Evolutionary conservation across 2,888 invertebrate species (phyloP).

Genomic region (Hemicrepidius hirtus): DNA sequence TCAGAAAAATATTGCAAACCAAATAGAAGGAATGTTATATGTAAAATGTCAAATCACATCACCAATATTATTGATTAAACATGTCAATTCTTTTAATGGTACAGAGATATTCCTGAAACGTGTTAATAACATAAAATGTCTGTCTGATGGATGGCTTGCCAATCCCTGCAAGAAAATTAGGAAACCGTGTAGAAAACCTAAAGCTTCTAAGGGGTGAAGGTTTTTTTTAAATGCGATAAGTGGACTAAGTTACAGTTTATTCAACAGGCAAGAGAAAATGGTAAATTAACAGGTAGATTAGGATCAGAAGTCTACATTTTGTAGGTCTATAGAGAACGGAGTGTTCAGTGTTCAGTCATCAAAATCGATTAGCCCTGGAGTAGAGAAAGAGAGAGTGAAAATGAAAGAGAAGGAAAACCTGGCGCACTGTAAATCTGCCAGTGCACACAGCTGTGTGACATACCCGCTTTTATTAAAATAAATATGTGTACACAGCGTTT

Average conservation of each 20-base stretch:
- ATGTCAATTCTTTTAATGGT: conserved; percentile 18
- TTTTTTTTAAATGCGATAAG: conserved; percentile 8
- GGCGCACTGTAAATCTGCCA: conserved; percentile 54
- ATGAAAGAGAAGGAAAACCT: conserved; percentile 38
- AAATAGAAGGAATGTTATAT: neutral
- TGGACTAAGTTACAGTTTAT: conserved; percentile 24
- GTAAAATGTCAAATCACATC: conserved; percentile 13
- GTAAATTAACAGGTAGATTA: conserved; percentile 48
- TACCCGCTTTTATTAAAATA: conserved; percentile 55
- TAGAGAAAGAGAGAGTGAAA: conserved; percentile 41
- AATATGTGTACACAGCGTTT: conserved; percentile 44
- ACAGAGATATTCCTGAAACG: conserved; percentile 10
- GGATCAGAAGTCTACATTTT: conserved; percentile 48
- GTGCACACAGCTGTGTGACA: conserved; percentile 54
- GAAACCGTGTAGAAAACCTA: neutral
- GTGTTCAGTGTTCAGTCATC: conserved; percentile 51
- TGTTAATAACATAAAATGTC: conserved; percentile 24
- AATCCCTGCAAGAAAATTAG: conserved; percentile 28
- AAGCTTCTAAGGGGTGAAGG: conserved; percentile 2
- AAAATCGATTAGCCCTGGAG: conserved; percentile 51
- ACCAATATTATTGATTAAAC: conserved; percentile 25
- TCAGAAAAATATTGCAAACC: neutral
- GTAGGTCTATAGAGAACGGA: conserved; percentile 46
- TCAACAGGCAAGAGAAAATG: conserved; percentile 42
- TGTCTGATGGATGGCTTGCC: conserved; percentile 16